Conservation (phyloP, 2,888 invertebrate species). For the Drosophila nigricruria region DNA sequence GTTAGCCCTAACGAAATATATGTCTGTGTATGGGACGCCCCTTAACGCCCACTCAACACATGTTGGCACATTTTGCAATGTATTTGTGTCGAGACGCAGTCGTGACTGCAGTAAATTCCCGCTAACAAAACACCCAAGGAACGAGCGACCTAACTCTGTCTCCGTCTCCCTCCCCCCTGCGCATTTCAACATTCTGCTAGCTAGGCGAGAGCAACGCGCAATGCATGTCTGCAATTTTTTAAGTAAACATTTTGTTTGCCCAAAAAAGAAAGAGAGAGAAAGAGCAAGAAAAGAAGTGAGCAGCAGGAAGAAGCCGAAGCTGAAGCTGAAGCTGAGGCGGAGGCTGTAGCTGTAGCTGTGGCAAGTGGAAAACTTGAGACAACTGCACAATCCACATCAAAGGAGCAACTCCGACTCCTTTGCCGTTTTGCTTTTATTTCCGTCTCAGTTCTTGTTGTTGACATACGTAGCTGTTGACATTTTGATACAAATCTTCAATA, state of each 20-base stretch:
- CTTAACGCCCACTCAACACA: conserved; percentile 28
- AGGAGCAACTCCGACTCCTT: conserved; percentile 63
- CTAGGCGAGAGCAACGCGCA: conserved; percentile 33
- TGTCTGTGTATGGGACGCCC: conserved; percentile 1
- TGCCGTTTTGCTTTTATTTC: conserved; percentile 15
- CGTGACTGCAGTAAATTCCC: conserved; percentile 78
- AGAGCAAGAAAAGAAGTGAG: not conserved
- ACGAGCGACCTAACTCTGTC: not conserved
- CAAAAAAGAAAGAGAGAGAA: not conserved
- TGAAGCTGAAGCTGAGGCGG: not conserved
- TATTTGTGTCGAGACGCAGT: conserved; percentile 65
- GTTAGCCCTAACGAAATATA: conserved; percentile 13
- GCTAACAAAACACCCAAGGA: conserved; percentile 49
- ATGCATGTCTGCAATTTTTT: conserved; percentile 76
- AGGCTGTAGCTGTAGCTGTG: not conserved
- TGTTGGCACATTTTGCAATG: conserved; percentile 61
- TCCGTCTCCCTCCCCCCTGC: not conserved
- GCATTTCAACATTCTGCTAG: conserved; percentile 52
- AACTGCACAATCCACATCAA: conserved; percentile 63
- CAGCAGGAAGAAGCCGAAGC: conserved; percentile 1
- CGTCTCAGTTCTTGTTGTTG: conserved; percentile 48
- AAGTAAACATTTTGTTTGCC: conserved; percentile 77
- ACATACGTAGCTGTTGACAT: conserved; percentile 74
- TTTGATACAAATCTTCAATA: conserved; percentile 79
- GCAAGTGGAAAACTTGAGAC: conserved; percentile 60